Evolutionary conservation across 2,113 vertebrate species (phyloP).

Genomic region (rabbit (Oryctolagus cuniculus)): mOryCun1.1 NC_091432.1:236203501-236204000

Average conservation of each 20-base stretch:
- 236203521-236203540: not conserved
- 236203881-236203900: fast-evolving
- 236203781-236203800: too few relatives aligned
- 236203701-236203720: fast-evolving
- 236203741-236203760: fast-evolving
- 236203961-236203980: fast-evolving
- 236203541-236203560: fast-evolving
- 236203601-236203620: fast-evolving
- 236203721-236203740: fast-evolving
- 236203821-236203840: fast-evolving
- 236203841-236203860: fast-evolving
- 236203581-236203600: fast-evolving
- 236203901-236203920: fast-evolving
- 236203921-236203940: fast-evolving
- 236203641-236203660: fast-evolving
- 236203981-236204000: too few relatives aligned
- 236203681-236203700: fast-evolving
- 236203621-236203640: too few relatives aligned
- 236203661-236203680: fast-evolving
- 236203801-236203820: fast-evolving
- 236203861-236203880: fast-evolving
- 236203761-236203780: fast-evolving
- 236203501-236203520: fast-evolving
- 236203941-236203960: fast-evolving
- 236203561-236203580: fast-evolving